A percentile compares a stretch with the other conserved stretches of the same genome.
These are phyloP conservation scores for Diaperis boleti DNA, from an alignment of 2,888 invertebrate species.

Conservation along the genomic window DNA sequence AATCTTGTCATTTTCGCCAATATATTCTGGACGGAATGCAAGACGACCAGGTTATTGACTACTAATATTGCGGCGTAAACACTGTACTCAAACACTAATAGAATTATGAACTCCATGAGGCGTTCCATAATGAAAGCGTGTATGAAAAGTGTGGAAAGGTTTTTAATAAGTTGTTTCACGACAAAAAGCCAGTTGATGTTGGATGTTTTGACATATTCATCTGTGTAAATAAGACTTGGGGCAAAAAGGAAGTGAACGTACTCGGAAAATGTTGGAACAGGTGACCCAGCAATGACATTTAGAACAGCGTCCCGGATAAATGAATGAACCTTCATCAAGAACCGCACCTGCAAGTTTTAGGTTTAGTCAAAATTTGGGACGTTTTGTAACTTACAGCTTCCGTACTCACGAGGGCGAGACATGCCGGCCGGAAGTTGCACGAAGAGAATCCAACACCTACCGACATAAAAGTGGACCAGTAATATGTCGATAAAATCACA, in stretches of 20 bases:
- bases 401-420: background rate
- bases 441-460: background rate
- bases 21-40: conserved; percentile 93
- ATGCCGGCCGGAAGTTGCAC: background rate
- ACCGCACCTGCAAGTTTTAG: conserved; percentile 72
- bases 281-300: conserved; percentile 65
- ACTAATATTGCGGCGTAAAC: conserved; percentile 58
- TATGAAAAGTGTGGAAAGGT: background rate
- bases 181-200: conserved; percentile 78
- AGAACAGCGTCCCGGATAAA: conserved; percentile 64
- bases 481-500: background rate
- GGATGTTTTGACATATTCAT: conserved; percentile 85
- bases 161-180: background rate
- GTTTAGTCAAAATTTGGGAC: background rate
- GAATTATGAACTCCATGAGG: background rate
- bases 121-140: background rate
- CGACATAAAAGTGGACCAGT: background rate
- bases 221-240: conserved; percentile 87
- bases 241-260: conserved; percentile 89
- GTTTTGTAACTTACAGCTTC: background rate
- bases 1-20: conserved; percentile 91
- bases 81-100: background rate
- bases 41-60: conserved; percentile 84
- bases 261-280: conserved; percentile 76
- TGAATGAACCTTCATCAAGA: conserved; percentile 90